Conservation (phyloP, 2,113 vertebrate species). For the Sylvia atricapilla region DNA sequence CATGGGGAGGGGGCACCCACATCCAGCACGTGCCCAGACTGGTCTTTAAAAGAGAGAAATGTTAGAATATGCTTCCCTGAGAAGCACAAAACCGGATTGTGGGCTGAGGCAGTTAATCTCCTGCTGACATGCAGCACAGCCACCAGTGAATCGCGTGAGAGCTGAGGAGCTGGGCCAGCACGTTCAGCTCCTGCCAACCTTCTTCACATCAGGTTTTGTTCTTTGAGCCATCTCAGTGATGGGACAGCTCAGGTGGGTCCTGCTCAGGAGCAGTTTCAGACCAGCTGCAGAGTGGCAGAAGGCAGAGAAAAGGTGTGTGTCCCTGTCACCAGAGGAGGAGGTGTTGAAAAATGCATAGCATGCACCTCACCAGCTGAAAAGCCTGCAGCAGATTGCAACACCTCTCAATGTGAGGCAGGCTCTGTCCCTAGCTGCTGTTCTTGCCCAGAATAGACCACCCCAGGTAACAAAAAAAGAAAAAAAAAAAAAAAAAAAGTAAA, state of each 20-base stretch:
- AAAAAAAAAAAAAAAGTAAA: background rate
- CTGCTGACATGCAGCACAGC: background rate
- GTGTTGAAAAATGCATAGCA: accelerated
- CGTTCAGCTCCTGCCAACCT: background rate
- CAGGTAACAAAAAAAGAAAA: background rate
- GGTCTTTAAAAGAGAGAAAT: constrained; percentile 53
- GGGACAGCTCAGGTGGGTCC: background rate
- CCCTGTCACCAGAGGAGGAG: background rate
- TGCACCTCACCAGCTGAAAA: background rate
- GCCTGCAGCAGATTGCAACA: background rate
- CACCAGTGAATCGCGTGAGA: background rate
- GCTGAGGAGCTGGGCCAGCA: background rate
- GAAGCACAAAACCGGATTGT: constrained; percentile 36
- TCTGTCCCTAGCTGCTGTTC: background rate
- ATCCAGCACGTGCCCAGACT: constrained; percentile 14
- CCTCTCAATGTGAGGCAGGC: background rate
- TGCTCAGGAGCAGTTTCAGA: background rate
- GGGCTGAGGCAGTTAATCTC: constrained; percentile 63
- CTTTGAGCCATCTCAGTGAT: accelerated
- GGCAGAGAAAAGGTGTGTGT: background rate
- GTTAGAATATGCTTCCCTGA: constrained; percentile 41
- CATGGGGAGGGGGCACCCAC: background rate
- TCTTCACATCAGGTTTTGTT: background rate
- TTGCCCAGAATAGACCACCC: background rate
- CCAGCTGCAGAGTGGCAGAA: background rate